Conservation (phyloP, 1,140 invertebrate species). For the Stegodyphus mimosarum region DNA sequence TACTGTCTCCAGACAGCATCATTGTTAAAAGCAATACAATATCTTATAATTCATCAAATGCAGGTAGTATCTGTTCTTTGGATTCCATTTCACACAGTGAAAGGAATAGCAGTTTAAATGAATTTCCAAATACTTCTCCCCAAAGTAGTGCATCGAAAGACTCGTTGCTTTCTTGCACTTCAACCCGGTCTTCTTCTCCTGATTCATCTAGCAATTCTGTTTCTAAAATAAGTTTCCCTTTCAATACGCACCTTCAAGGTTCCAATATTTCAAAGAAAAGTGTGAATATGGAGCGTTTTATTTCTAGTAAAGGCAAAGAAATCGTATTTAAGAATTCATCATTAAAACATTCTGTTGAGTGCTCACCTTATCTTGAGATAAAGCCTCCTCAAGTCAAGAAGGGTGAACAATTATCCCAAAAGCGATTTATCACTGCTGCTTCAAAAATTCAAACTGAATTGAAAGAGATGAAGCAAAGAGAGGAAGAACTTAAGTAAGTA, state of each 20-base stretch:
- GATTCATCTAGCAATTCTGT: conserved; percentile 38
- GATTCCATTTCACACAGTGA: conserved; percentile 42
- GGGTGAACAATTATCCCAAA: conserved; percentile 20
- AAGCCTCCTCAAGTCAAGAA: conserved; percentile 52
- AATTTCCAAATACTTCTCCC: conserved; percentile 10
- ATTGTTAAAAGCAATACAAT: conserved; percentile 23
- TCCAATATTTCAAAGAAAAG: conserved; percentile 4
- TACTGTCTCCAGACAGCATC: conserved; percentile 1
- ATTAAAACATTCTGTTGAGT: neutral
- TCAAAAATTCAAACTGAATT: conserved; percentile 49
- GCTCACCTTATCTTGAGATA: conserved; percentile 31
- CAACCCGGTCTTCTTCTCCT: conserved; percentile 8
- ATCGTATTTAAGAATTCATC: conserved; percentile 40
- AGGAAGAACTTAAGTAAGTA: conserved; percentile 55
- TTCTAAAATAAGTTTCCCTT: conserved; percentile 27
- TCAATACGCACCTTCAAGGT: neutral
- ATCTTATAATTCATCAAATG: conserved; percentile 34
- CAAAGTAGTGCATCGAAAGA: conserved; percentile 7
- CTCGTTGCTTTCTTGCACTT: neutral
- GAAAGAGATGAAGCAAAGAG: conserved; percentile 52
- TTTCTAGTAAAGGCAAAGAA: conserved; percentile 43
- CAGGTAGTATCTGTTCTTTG: conserved; percentile 33
- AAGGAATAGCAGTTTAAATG: conserved; percentile 6
- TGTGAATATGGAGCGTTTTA: conserved; percentile 49
- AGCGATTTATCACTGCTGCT: conserved; percentile 30